These are phyloP conservation scores for Rynchops niger DNA, from an alignment of 2,113 vertebrate genomes.

Conservation along the genomic window DNA sequence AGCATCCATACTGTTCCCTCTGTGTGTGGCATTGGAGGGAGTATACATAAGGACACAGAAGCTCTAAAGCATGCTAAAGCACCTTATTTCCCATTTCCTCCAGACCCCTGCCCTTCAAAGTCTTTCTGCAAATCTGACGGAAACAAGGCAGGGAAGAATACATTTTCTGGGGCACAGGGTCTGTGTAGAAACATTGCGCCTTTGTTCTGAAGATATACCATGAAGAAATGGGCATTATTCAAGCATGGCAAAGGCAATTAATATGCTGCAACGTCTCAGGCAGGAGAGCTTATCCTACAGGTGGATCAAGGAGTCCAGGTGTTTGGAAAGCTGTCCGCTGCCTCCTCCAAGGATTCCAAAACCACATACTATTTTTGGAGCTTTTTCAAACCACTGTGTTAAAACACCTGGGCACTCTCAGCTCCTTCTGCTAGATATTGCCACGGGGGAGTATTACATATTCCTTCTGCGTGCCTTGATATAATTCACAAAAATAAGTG, in stretches of 20 bases:
- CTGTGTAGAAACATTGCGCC: not conserved
- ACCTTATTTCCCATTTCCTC: not conserved
- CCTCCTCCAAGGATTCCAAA: conserved; percentile 19
- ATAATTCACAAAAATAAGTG: conserved; percentile 25
- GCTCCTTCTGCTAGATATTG: not conserved
- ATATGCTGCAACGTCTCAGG: not conserved
- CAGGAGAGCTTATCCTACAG: conserved; percentile 12
- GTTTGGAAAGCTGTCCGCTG: conserved; percentile 41
- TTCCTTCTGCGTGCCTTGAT: not conserved
- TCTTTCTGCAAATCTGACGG: not conserved
- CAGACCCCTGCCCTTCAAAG: not conserved
- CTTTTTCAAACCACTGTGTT: conserved; percentile 18
- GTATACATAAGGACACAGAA: not conserved
- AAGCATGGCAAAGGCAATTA: not conserved
- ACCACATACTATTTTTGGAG: conserved; percentile 4
- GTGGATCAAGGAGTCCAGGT: conserved; percentile 46
- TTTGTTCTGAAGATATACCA: not conserved
- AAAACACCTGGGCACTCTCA: conserved; percentile 43
- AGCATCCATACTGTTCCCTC: not conserved
- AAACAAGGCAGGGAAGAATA: not conserved
- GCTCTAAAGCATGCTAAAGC: not conserved
- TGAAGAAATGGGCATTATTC: not conserved
- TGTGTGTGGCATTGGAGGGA: not conserved
- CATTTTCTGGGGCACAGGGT: accelerated
- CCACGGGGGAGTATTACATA: not conserved